These are phyloP conservation scores for Phymanthus crucifer DNA, from an alignment of 92 coral and sea anemone species.

Conservation along the genomic window DNA sequence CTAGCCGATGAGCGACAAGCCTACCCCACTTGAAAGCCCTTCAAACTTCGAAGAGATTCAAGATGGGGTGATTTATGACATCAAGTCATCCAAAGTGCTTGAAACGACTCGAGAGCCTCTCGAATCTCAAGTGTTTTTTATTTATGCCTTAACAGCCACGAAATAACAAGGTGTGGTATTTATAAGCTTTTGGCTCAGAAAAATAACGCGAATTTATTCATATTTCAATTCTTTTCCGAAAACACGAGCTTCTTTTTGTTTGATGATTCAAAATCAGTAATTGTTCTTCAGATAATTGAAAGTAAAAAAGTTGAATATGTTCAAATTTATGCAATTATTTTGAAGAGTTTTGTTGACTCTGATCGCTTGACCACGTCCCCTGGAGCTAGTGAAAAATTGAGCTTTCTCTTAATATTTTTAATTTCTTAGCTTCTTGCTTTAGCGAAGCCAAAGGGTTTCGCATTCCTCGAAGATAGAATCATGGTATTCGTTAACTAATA, in stretches of 20 bases:
- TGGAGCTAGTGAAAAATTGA: too few species aligned
- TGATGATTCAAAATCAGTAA: too few species aligned
- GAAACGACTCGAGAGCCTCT: constrained; percentile 15
- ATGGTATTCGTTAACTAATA: not conserved
- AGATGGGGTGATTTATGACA: constrained; percentile 23
- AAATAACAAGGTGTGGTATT: not conserved
- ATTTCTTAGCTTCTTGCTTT: too few species aligned
- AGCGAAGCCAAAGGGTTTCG: too few species aligned
- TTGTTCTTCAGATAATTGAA: too few species aligned
- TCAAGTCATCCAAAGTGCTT: constrained; percentile 18
- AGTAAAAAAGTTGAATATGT: too few species aligned
- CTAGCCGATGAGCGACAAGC: not conserved
- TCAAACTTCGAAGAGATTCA: not conserved
- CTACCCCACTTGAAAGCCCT: constrained; percentile 16
- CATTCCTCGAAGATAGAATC: not conserved
- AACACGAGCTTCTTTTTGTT: too few species aligned
- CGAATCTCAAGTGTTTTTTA: not conserved
- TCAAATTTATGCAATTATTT: too few species aligned
- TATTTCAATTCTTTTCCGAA: not conserved
- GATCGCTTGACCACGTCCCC: too few species aligned
- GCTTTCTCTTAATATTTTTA: too few species aligned
- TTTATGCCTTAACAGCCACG: not conserved
- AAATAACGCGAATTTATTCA: not conserved
- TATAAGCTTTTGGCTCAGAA: not conserved
- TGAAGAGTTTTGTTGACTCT: too few species aligned